Conservation (phyloP, 2,888 invertebrate species). For the Eupithecia inturbata region DNA sequence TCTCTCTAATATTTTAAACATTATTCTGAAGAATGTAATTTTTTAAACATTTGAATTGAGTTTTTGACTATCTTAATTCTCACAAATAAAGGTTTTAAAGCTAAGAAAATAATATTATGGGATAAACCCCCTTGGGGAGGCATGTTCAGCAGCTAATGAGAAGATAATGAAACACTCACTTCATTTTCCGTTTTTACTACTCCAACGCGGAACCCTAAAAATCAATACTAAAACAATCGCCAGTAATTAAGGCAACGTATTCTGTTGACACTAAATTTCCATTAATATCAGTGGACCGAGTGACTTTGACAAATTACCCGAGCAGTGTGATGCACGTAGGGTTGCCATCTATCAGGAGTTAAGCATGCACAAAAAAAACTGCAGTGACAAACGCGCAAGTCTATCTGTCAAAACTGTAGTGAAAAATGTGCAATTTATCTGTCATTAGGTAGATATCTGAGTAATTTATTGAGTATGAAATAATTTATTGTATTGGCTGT, state of each 20-base stretch:
- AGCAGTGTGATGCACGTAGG: conserved; percentile 41
- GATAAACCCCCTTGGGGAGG: too few relatives aligned
- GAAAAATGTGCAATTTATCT: background rate
- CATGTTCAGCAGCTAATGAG: background rate
- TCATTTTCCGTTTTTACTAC: background rate
- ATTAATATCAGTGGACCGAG: conserved; percentile 62
- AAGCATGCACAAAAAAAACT: conserved; percentile 27
- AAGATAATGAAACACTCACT: background rate
- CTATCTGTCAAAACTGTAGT: conserved; percentile 5
- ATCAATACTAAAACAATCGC: conserved; percentile 63
- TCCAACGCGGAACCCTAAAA: conserved; percentile 5
- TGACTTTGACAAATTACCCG: conserved; percentile 72
- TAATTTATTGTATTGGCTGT: background rate
- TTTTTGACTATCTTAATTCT: too few relatives aligned
- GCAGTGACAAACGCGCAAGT: conserved; percentile 16
- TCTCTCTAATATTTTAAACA: background rate
- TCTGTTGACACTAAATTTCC: conserved; percentile 74
- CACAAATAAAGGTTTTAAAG: too few relatives aligned
- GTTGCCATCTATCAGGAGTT: conserved; percentile 36
- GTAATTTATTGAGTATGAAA: background rate
- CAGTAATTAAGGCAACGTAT: conserved; percentile 67
- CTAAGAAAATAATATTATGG: too few relatives aligned
- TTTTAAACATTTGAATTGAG: background rate
- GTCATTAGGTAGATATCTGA: background rate
- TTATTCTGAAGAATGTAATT: background rate